Base-by-base conservation (phyloP, 2,113 vertebrate genomes). In the Alaudala cheleensis region DNA sequence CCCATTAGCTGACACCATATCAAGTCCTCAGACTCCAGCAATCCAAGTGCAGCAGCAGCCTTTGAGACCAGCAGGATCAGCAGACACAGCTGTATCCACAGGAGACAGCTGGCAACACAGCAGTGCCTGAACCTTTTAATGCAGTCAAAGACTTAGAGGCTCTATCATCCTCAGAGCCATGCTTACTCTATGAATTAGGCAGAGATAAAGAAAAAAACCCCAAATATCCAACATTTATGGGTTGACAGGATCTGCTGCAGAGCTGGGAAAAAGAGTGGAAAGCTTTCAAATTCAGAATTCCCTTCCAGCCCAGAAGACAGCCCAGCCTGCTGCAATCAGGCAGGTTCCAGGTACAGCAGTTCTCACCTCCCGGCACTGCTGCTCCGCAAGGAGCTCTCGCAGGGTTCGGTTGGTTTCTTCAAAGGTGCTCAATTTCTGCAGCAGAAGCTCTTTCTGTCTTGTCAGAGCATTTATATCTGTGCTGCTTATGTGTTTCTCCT, bases 371-470 rank as follows among this genome's bases (percentile, higher is more conserved):
- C 97, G 96, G 45, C 70, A 85, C 5, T 98, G 98, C 61, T 99
- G 98, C 54, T 99, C 98, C 87, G 98, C 98, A 40, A 99, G 98
- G 42, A 99, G 98, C 17, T 98, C 98, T n/a, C 98, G 96, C 31
- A 99, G 98, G 0, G 98, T 97, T 74, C 97, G 95, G 97, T 99
- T 99, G 44, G 99, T 99, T 91, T 98, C 97, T 90, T 99, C 99
- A 84, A 99, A 99, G 2, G 98, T 98, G 85, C 98, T 98, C 97
- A 99, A 76, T 64, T 99, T 99, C 96, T 99, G 98, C 23, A 99
- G 95, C 91, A 99, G 97, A 71, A 99, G 97, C 53, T 99, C 98
- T 79, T 99, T 99, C 77, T 99, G 98, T 74, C 97, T 97, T 28
- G 97, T 98, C 56, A 99, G 81, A 22, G 96, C 94, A 34, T 97